Base-by-base conservation (phyloP, 2,797 vertebrate genomes). In the Podarcis lilfordi region DNA sequence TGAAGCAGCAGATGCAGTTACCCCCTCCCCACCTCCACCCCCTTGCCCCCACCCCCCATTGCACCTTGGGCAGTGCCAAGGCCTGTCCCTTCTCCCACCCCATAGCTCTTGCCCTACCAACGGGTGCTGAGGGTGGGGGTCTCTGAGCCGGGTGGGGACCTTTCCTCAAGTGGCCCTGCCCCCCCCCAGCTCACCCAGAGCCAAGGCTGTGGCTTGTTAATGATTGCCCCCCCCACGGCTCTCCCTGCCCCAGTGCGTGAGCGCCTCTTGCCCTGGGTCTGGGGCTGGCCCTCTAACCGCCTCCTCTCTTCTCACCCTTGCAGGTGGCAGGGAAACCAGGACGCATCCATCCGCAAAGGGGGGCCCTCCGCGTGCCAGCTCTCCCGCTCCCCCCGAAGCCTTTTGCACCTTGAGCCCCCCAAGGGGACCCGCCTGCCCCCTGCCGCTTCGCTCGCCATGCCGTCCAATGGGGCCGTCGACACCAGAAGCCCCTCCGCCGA, bases 381-480 rank as follows among this genome's bases (percentile, higher is more conserved):
- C 50, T 29, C 29, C 61, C 45, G 21, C 29, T 69, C 35, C 85
- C 17, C 66, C 90, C 61, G 0, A 95, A 69, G 27, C 76, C 79
- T 43, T n/a, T 35, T 17, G 15, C 35, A 17, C 15, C 2, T 55
- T 37, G 29, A 66, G 32, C 17, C 37, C 55, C n/a, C 2, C 61
- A 37, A 79, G 50, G 29, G 9, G 43, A 40, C 59, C n/a, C n/a
- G 68, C 80, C 59, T 69, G 86, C 40, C 5, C 2, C 59, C 75
- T 61, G 59, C 40, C 37, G 76, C n/a, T 3, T n/a, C 90, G 91
- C 90, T 92, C 89, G 95, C 72, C 84, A 98, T 98, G 98, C 98
- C 97, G 95, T 98, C 98, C 97, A 98, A 97, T 95, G 90, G 91
- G 72, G 85, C 89, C 29, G 88, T 97, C 64, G 96, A 97, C 94